A percentile compares a stretch with the other conserved stretches of the same genome.
Conservation (phyloP, 2,797 vertebrate genomes). For the Capromys pilorides region DNA sequence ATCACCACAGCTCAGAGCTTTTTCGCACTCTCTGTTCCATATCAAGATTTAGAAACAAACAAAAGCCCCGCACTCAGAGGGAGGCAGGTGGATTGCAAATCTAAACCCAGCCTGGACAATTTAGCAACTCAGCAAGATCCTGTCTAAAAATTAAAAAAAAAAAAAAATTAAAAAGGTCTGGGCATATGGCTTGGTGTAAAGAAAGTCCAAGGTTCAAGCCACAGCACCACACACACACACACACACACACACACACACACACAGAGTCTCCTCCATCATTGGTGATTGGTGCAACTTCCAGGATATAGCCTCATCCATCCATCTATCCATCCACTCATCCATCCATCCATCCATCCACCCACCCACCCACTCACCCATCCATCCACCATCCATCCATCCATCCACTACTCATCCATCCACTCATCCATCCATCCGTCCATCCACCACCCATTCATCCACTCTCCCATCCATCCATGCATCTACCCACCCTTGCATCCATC, state of each 20-base stretch:
- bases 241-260: not conserved
- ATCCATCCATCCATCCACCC: no score
- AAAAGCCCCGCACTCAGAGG: not conserved
- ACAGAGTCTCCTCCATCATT: not conserved
- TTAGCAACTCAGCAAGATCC: not conserved
- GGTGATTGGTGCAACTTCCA: no score
- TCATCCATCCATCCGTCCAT: no score
- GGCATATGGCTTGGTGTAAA: not conserved
- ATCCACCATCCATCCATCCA: no score
- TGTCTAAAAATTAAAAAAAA: not conserved
- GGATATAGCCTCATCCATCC: not conserved
- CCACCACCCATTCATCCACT: no score
- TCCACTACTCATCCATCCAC: no score
- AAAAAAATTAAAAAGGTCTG: not conserved
- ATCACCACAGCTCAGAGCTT: not conserved
- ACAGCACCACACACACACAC: not conserved
- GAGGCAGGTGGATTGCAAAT: not conserved
- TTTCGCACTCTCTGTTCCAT: not conserved
- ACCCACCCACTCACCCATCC: no score
- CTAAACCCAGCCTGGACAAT: not conserved
- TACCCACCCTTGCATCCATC: no score
- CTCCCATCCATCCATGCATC: no score
- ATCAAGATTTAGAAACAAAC: not conserved
- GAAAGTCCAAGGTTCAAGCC: not conserved
- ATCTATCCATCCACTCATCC: no score